These are phyloP conservation scores for Pseudococcus viburni DNA, from an alignment of 2,888 invertebrate species.

Conservation along the genomic window DNA sequence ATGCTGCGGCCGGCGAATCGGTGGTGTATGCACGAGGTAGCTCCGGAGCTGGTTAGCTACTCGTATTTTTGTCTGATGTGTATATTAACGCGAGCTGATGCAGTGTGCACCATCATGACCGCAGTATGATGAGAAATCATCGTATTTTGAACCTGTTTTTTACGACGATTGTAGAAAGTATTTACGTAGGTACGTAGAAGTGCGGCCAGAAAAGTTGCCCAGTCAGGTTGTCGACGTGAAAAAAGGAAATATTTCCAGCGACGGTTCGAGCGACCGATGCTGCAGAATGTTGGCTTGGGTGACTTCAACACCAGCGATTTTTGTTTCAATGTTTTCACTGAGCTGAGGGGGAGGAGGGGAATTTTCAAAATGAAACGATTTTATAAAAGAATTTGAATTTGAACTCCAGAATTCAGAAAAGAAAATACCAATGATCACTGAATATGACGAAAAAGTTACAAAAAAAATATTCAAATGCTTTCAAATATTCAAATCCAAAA, in stretches of 20 bases:
- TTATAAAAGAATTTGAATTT: no score
- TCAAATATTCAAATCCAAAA: no score
- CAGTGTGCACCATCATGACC: not conserved
- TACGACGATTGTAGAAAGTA: not conserved
- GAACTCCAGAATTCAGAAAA: no score
- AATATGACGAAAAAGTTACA: no score
- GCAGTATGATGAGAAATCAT: not conserved
- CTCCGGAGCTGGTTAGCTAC: not conserved
- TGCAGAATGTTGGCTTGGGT: no score
- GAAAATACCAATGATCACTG: no score
- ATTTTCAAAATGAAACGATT: no score
- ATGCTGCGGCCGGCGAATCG: not conserved
- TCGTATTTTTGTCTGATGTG: not conserved
- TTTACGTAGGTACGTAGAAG: not conserved
- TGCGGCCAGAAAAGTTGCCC: not conserved
- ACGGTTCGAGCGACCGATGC: no score
- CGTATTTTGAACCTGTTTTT: not conserved
- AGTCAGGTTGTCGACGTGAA: not conserved
- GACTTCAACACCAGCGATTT: no score
- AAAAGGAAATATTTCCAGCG: not conserved
- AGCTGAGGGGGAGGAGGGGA: no score
- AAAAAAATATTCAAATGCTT: no score
- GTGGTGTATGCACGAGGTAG: slow-evolving; percentile 6
- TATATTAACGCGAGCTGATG: not conserved
- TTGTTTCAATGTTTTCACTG: no score